Base-by-base conservation (phyloP, 1,140 invertebrate genomes). In the Drosophila arawakana region DNA sequence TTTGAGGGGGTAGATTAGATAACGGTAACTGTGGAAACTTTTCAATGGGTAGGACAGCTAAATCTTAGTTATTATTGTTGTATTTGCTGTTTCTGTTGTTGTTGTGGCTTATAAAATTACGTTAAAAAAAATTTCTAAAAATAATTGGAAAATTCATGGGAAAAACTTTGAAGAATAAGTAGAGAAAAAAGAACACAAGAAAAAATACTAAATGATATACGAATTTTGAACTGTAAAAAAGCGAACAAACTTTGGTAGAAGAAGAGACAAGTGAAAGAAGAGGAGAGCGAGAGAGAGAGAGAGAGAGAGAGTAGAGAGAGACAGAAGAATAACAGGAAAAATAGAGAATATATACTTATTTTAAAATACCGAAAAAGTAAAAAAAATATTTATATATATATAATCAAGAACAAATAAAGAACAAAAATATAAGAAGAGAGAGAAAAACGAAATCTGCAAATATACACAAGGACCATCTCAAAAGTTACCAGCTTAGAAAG, bases 401-500 rank as follows among this genome's bases (percentile, higher is more conserved):
- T 30, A 30, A 41, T 46, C 2, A 58, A 39, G n/a, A 7, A 57
- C 71, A 66, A 46, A 4, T 6, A 52, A 34, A n/a, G 30, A 44
- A 60, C 15, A 77, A 41, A 18, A 50, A 52, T 11, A 43, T 44
- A 41, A 44, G 37, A 47, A 44, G 15, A 41, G 13, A 76, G 57
- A 71, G 54, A 52, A 55, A 79, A 77, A 76, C 60, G 49, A 73
- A 73, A 79, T 73, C 44, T 72, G 78, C 80, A 89, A 85, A 80
- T 92, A 75, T 88, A 82, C 93, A 94, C 95, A 97, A 97, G 97
- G 97, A 97, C 97, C 97, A 98, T 97, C 97, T 97, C 97, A 97
- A 97, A 97, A 97, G 97, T 97, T 97, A 96, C 96, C 96, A 96
- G 95, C 76, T 91, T 90, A 82, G 79, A 89, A 80, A 62, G 21